Conservation (phyloP, 2,113 vertebrate species). For the Nerophis ophidion region DNA sequence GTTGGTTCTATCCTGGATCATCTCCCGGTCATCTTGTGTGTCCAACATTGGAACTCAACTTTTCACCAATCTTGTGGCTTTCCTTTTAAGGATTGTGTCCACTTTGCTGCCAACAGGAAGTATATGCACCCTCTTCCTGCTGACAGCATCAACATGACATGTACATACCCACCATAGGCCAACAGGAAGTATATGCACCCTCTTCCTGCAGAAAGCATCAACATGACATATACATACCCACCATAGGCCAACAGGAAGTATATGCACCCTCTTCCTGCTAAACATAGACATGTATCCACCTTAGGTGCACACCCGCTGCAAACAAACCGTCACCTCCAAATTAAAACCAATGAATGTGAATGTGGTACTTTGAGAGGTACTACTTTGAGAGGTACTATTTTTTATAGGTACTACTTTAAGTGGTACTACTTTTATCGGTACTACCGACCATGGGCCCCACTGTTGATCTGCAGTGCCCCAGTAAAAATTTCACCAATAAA, state of each 20-base stretch:
- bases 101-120: constrained; percentile 7
- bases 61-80: constrained; percentile 19
- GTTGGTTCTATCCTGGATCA: constrained; percentile 14
- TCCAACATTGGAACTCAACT: constrained; percentile 6
- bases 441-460: too few relatives aligned
- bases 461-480: too few relatives aligned
- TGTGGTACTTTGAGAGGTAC: too few relatives aligned
- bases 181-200: background rate
- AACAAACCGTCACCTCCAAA: background rate
- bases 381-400: too few relatives aligned
- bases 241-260: background rate
- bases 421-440: too few relatives aligned
- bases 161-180: background rate
- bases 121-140: constrained; percentile 2
- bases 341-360: background rate
- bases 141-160: background rate
- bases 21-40: constrained; percentile 34
- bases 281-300: background rate
- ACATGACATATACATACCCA: background rate
- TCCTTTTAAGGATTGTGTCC: constrained; percentile 9
- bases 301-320: background rate
- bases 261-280: constrained; percentile 1
- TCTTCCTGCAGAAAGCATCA: background rate
- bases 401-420: too few relatives aligned
- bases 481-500: too few relatives aligned